Conservation (phyloP, 2,113 vertebrate genomes). For the Miniopterus natalensis region DNA sequence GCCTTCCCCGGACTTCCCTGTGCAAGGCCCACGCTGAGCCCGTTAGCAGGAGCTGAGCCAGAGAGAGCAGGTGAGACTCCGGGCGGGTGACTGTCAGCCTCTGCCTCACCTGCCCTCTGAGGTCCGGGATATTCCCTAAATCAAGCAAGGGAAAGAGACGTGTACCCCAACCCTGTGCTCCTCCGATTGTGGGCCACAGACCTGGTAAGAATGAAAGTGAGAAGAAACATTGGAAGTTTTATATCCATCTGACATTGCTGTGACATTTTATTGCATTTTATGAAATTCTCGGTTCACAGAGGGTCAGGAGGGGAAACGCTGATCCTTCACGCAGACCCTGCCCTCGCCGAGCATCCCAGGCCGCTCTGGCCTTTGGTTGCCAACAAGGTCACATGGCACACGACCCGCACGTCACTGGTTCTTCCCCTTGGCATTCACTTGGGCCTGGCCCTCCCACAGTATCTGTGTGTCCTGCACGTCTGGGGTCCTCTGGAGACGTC, state of each 20-base stretch:
- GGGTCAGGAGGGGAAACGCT: background rate
- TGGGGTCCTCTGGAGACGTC: background rate
- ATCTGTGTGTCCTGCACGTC: background rate
- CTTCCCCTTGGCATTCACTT: background rate
- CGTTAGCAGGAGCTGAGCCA: background rate
- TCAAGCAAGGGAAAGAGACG: background rate
- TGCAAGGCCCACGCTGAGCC: background rate
- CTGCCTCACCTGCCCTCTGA: background rate
- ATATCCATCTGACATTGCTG: background rate
- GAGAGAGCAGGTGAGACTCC: background rate
- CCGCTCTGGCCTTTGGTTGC: background rate
- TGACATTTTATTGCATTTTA: conserved; percentile 24
- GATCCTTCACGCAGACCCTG: background rate
- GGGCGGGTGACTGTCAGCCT: background rate
- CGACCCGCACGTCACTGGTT: background rate
- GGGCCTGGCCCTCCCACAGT: background rate
- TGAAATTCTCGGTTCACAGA: background rate
- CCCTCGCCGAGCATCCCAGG: too few relatives aligned
- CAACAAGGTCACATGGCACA: background rate
- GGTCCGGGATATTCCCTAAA: background rate
- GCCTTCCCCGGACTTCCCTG: background rate
- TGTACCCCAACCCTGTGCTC: background rate
- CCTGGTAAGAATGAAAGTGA: background rate
- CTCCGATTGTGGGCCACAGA: background rate
- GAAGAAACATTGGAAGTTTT: background rate